Base-by-base conservation (phyloP, 2,797 vertebrate species). In the Hylomyscus alleni region DNA sequence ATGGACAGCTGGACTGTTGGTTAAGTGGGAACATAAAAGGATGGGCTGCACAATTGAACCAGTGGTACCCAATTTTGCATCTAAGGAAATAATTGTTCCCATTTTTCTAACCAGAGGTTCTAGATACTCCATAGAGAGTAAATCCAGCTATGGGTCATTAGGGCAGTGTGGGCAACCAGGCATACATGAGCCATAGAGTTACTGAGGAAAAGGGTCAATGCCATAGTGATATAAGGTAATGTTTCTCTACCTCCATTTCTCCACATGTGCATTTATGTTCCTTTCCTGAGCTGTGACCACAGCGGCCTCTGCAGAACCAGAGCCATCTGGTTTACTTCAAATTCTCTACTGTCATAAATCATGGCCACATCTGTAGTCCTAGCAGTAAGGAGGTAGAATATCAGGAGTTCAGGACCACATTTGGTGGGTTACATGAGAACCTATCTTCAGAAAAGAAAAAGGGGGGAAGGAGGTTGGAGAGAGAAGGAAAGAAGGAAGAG, bases 1-100 rank as follows among this genome's bases (percentile, higher is more conserved):
- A 40, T 75, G 67, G 26, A 54, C 80, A 40, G 11, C 67, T 52
- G 19, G 22, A 89, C 73, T 78, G 12, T 40, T 88, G 13, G 34
- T 69, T 86, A 94, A 97, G 60, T 26, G 34, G 8, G 7, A 40
- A 96, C 54, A 37, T 73, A 31, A 73, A 82, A 88, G 1, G 62
- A 67, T 60, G 24, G 2, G 78, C 4, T 37, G 12, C 17, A 11
- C 24, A 72, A 85, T 84, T 90, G 54, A 82, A 85, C 50, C 31
- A 13, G 20, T 40, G 78, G 24, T 8, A 4, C 37, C 54, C 22
- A 73, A 29, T 52, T 77, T 69, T 76, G 24, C 44, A 78, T 56
- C 37, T 88, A 50, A 65, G 20, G 8, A 60, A 84, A 69, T 1
- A 14, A 7, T 34, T 40, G 29, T 6, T 29, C 5, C 37, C 13